These are phyloP conservation scores for Valencia hispanica DNA, from an alignment of 2,797 vertebrate species.

Conservation along the genomic window DNA sequence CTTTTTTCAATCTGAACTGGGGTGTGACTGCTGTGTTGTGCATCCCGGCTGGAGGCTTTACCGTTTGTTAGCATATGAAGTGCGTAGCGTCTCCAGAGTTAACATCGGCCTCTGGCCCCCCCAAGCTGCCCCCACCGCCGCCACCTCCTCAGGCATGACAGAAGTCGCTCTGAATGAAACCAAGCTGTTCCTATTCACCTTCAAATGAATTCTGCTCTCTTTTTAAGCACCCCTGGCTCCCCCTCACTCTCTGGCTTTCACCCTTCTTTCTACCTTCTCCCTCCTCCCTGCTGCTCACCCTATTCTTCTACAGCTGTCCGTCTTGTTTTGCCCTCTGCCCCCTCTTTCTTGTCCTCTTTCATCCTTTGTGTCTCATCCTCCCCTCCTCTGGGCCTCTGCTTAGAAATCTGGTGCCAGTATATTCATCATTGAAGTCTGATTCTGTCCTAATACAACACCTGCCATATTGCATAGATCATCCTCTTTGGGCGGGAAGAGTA, in stretches of 20 bases:
- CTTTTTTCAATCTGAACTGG: background rate
- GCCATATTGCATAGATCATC: background rate
- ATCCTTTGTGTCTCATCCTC: conserved; percentile 17
- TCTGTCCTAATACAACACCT: background rate
- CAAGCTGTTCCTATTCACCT: conserved; percentile 69
- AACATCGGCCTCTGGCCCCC: conserved; percentile 37
- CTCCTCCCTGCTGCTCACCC: conserved; percentile 31
- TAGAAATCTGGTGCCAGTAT: conserved; percentile 7
- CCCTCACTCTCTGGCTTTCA: conserved; percentile 2
- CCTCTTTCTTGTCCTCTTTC: conserved; percentile 21
- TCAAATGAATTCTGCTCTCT: conserved; percentile 59
- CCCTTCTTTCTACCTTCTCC: conserved; percentile 1
- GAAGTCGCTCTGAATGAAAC: conserved; percentile 57
- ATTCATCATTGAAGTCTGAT: background rate
- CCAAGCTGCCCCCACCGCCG: conserved; percentile 14
- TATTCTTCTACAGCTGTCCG: conserved; percentile 30
- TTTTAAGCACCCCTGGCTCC: conserved; percentile 27
- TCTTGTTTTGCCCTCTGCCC: conserved; percentile 23
- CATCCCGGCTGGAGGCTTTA: conserved; percentile 18
- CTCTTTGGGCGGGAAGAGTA: background rate
- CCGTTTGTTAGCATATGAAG: conserved; percentile 53
- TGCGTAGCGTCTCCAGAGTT: conserved; percentile 33
- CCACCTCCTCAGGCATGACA: conserved; percentile 19
- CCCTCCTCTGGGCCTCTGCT: conserved; percentile 22
- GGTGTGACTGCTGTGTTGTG: background rate